These are phyloP conservation scores for Mormyrus lacerda DNA, from an alignment of 2,113 vertebrate genomes.

Conservation along the genomic window DNA sequence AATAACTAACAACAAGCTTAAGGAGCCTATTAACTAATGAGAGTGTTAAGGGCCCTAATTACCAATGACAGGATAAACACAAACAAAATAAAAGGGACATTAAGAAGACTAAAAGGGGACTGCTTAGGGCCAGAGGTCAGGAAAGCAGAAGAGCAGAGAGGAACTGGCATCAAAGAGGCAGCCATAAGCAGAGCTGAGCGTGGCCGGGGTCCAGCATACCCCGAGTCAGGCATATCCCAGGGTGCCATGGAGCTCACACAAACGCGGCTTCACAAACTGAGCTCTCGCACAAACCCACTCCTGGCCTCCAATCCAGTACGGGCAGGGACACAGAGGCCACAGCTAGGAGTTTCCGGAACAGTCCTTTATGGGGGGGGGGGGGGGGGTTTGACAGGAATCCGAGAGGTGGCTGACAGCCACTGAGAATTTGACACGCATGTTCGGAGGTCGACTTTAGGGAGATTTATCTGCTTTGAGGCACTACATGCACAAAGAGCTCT, in stretches of 20 bases:
- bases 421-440: neutral
- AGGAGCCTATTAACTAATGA: neutral
- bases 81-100: neutral
- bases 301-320: neutral
- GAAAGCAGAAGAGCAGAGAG: neutral
- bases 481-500: neutral
- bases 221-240: neutral
- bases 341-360: neutral
- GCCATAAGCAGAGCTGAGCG: neutral
- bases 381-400: neutral
- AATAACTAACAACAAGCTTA: neutral
- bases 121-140: neutral
- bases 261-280: neutral
- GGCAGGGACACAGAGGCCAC: neutral
- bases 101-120: neutral
- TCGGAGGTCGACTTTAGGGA: neutral
- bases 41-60: neutral
- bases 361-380: neutral
- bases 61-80: neutral
- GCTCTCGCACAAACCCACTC: neutral
- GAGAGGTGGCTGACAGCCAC: neutral
- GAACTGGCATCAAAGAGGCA: neutral
- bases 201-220: neutral
- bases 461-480: neutral
- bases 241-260: neutral